Conservation (phyloP, 2,888 invertebrate species). For the Argyresthia goedartella region DNA sequence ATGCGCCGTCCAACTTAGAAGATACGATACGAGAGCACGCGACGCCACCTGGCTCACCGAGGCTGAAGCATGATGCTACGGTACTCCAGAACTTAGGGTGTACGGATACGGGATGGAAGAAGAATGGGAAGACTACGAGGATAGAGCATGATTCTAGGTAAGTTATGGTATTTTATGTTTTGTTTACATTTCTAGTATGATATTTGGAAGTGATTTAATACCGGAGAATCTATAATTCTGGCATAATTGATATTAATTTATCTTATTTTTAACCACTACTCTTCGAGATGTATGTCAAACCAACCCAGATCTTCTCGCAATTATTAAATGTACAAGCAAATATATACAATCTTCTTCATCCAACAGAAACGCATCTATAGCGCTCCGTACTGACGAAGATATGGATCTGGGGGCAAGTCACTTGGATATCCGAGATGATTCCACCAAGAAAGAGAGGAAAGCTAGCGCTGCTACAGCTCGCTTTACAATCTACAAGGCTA, state of each 20-base stretch:
- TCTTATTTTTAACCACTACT: neutral
- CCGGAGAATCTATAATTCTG: too few relatives aligned
- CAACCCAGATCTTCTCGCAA: too few relatives aligned
- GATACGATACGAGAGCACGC: slow-evolving; percentile 69
- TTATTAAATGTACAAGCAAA: neutral
- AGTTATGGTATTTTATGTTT: neutral
- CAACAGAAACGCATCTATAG: slow-evolving; percentile 73
- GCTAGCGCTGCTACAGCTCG: slow-evolving; percentile 77
- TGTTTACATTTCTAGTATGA: too few relatives aligned
- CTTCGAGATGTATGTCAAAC: neutral
- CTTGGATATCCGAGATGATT: slow-evolving; percentile 51
- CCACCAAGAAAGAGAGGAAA: slow-evolving; percentile 80
- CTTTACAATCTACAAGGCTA: slow-evolving; percentile 93
- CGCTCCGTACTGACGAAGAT: slow-evolving; percentile 50
- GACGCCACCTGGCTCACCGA: slow-evolving; percentile 65
- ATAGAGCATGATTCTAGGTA: slow-evolving; percentile 47
- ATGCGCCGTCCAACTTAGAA: slow-evolving; percentile 75
- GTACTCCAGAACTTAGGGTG: slow-evolving; percentile 47
- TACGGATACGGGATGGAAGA: slow-evolving; percentile 37
- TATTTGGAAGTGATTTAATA: too few relatives aligned
- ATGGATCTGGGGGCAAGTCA: slow-evolving; percentile 46
- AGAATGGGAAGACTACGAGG: slow-evolving; percentile 49
- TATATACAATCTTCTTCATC: neutral
- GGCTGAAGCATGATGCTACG: slow-evolving; percentile 48
- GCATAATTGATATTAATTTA: neutral